Percentiles rank a stretch among this genome's conserved stretches.
Conservation (phyloP, 2,888 invertebrate genomes). For the Caradrina clavipalpis region DNA sequence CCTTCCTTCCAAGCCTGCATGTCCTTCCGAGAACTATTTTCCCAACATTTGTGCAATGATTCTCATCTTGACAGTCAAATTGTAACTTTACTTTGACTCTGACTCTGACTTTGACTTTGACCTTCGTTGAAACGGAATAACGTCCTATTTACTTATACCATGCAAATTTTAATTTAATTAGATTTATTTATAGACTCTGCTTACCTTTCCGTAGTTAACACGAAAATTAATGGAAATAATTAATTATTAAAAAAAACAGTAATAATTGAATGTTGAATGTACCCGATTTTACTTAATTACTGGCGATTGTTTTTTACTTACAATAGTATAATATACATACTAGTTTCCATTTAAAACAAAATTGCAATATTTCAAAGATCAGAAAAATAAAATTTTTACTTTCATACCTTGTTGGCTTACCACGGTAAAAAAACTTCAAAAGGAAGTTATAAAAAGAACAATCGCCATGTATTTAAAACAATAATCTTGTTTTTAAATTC, state of each 20-base stretch:
- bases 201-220: constrained; percentile 33
- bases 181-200: constrained; percentile 32
- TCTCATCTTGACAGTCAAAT: background rate
- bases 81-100: background rate
- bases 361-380: too few species aligned
- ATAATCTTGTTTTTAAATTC: background rate
- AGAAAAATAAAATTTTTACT: too few species aligned
- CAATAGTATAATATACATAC: too few species aligned
- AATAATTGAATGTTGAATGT: constrained; percentile 15
- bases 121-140: background rate
- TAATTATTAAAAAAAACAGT: constrained; percentile 19
- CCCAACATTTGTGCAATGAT: background rate
- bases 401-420: too few species aligned
- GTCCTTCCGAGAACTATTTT: background rate
- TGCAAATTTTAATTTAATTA: constrained; percentile 4
- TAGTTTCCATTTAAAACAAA: too few species aligned
- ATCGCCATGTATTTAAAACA: background rate
- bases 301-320: constrained; percentile 4
- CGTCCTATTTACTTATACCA: background rate
- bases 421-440: too few species aligned
- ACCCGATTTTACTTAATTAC: background rate
- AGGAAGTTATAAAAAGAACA: background rate
- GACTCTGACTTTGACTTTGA: background rate
- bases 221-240: constrained; percentile 19
- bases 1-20: background rate